phyloP scores from a whole-genome alignment of 2,797 vertebrate species.

The Sylvia borin region DNA sequence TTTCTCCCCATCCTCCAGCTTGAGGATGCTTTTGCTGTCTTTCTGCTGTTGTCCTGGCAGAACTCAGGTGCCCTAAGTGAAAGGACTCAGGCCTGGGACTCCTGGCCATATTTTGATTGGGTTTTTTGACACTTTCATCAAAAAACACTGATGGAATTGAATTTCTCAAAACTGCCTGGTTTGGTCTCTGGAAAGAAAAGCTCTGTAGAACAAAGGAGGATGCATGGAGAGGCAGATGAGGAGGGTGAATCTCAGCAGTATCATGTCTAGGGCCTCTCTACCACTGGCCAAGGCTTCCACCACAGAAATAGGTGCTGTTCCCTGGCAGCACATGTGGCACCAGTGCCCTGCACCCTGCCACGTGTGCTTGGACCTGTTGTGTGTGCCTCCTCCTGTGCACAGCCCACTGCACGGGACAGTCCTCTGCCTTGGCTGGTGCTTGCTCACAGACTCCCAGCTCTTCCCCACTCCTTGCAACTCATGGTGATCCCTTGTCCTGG shows the following conservation, averaged over 20 bases:
- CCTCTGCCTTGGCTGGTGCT: background rate
- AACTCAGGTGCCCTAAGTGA: background rate
- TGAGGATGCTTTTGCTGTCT: background rate
- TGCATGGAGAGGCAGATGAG: background rate
- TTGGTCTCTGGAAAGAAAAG: background rate
- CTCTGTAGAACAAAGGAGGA: background rate
- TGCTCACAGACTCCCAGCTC: background rate
- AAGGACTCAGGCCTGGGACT: background rate
- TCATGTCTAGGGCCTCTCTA: background rate
- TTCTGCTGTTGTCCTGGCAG: background rate
- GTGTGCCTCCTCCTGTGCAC: accelerated
- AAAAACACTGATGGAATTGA: background rate
- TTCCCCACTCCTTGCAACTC: background rate
- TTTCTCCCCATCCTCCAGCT: background rate
- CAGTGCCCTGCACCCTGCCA: background rate
- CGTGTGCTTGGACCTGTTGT: background rate
- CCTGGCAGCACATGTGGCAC: background rate
- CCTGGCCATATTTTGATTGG: background rate
- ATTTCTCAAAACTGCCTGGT: background rate
- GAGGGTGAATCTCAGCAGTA: background rate
- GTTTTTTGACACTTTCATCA: background rate
- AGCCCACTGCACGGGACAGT: background rate
- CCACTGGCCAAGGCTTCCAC: background rate
- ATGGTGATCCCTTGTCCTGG: background rate
- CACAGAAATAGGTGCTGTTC: background rate